Percentiles rank a stretch among this genome's conserved stretches.
Evolutionary conservation across 2,797 vertebrate genomes (phyloP).

Genomic region (Leontocebus nigricollis): DNA sequence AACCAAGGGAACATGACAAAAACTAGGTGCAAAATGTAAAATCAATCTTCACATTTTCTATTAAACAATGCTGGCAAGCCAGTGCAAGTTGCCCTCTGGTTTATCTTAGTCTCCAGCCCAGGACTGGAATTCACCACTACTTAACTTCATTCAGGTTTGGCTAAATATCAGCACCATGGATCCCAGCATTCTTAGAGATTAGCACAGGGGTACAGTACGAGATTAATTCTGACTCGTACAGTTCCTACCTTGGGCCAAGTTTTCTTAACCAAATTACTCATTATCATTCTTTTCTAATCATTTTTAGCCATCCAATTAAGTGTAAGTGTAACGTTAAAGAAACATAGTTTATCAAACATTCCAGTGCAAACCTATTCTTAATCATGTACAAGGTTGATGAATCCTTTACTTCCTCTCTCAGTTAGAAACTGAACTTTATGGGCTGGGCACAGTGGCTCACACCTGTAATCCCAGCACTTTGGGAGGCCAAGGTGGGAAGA

Average conservation of each 20-base stretch:
- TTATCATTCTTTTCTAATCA: not conserved
- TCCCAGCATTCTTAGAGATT: not conserved
- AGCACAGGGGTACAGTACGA: not conserved
- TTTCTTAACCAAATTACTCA: not conserved
- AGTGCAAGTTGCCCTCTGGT: not conserved
- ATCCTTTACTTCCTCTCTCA: not conserved
- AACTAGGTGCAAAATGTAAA: not conserved
- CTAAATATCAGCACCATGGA: not conserved
- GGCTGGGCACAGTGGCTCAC: fast-evolving
- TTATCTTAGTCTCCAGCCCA: not conserved
- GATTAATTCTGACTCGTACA: not conserved
- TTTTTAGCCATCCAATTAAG: not conserved
- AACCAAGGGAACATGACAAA: not conserved
- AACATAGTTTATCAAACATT: not conserved
- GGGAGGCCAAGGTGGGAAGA: too few species aligned
- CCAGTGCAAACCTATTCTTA: not conserved
- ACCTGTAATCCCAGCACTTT: not conserved
- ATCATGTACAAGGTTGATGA: not conserved
- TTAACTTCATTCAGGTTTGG: not conserved
- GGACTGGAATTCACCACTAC: not conserved
- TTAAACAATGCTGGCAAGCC: not conserved
- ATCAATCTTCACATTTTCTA: not conserved
- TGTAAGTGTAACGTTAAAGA: not conserved
- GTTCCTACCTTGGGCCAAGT: not conserved
- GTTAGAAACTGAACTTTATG: not conserved